Evolutionary conservation across 2,888 invertebrate species (phyloP), one percentile per base, ranked within the genome.

Genomic region (Camponotus fellah): DNA sequence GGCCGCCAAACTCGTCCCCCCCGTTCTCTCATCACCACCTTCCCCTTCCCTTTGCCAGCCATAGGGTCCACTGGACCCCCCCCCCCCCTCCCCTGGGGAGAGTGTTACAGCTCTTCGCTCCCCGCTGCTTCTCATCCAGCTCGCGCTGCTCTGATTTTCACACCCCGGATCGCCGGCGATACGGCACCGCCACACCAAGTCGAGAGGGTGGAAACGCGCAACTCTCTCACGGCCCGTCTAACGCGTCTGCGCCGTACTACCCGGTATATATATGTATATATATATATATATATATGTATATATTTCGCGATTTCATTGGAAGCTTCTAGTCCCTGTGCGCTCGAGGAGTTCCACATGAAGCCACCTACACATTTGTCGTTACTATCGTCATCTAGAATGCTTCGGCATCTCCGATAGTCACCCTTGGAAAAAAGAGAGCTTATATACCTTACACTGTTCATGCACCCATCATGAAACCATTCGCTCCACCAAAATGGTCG

Each of bases 111-210:
- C 86, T 88, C 90, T 92, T 92, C 90, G 86, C 92, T 89, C 92
- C 87, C 84, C 81, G 81, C 82, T 84, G 81, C 83, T 83, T 83
- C 86, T 72, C 85, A 26, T 84, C 76, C 80, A 83, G 82, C 84
- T 86, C 87, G 85, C 87, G 85, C 86, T 91, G 26, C 26, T 86
- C 92, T 93, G 92, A 93, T 94, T 94, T 94, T 94, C 94, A 93
- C 94, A 93, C 94, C 93, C 94, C 91, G 91, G 91, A 87, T 21
- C 43, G 60, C 60, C 75, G 49, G 14, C 74, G 72, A n/a, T 46
- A 56, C 88, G 88, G 82, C 90, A 89, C 89, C 90, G 88, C 91
- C 92, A 90, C 89, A 91, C 91, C 90, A 87, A 87, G 86, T 89
- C 85, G 90, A 86, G 46, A 71, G 89, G 87, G 88, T 91, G 87